Conservation (phyloP, 2,113 vertebrate genomes). For the Miniopterus natalensis region DNA sequence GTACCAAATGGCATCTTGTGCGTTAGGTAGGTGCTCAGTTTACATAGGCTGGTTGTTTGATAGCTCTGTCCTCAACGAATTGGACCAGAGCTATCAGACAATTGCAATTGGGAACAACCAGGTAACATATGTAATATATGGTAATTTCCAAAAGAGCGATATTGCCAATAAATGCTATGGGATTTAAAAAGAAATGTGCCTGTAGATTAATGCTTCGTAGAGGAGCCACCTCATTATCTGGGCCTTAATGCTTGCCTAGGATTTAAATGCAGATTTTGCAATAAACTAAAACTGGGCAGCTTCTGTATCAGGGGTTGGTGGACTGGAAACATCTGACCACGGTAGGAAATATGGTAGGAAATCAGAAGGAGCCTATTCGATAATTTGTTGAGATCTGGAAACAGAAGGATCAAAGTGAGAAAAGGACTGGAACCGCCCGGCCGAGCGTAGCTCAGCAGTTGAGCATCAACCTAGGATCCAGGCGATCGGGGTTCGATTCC, state of each 20-base stretch:
- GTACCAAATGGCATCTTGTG: slow-evolving; percentile 15
- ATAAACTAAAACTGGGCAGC: background rate
- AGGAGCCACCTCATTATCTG: background rate
- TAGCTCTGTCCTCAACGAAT: background rate
- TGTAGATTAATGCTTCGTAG: background rate
- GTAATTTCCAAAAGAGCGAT: background rate
- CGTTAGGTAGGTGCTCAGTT: background rate
- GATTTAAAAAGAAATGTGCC: background rate
- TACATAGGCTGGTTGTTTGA: background rate
- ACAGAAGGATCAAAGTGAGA: background rate
- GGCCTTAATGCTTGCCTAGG: background rate
- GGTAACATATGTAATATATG: background rate
- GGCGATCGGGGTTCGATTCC: too few relatives aligned
- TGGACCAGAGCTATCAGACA: too few relatives aligned
- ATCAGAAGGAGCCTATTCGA: background rate
- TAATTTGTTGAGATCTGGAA: slow-evolving; percentile 10
- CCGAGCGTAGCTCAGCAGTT: too few relatives aligned
- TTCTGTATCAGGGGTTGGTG: background rate
- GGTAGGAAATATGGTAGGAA: background rate
- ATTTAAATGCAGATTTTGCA: slow-evolving; percentile 48
- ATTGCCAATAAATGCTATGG: background rate
- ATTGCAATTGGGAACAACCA: background rate
- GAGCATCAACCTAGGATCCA: too few relatives aligned
- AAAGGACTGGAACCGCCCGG: background rate
- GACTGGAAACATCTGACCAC: background rate